phyloP scores from a whole-genome alignment of 2,797 vertebrate genomes.

The Gymnothorax reevesii region DNA sequence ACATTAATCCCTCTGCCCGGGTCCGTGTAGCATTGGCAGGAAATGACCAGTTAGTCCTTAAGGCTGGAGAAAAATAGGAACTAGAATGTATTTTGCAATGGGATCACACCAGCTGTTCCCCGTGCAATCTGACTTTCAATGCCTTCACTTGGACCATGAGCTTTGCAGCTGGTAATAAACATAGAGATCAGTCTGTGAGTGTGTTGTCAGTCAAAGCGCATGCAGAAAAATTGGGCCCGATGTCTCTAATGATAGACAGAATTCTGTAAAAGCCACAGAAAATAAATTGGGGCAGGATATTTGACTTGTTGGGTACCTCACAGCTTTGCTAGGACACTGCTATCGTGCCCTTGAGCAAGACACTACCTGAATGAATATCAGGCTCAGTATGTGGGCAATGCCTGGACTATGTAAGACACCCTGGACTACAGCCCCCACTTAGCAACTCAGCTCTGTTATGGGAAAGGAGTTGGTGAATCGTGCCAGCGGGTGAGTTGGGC shows the following conservation, averaged over 20 bases:
- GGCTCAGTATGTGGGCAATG: constrained; percentile 12
- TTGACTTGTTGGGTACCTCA: background rate
- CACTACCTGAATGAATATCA: constrained; percentile 17
- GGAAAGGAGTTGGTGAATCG: background rate
- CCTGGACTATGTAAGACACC: constrained; percentile 48
- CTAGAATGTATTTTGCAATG: too few relatives aligned
- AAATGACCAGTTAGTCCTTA: too few relatives aligned
- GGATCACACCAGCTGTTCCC: too few relatives aligned
- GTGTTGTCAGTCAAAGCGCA: too few relatives aligned
- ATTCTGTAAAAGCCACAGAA: background rate
- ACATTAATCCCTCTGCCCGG: too few relatives aligned
- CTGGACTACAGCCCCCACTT: constrained; percentile 33
- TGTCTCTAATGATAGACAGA: background rate
- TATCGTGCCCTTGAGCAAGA: constrained; percentile 3
- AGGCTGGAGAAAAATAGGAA: too few relatives aligned
- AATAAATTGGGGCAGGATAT: background rate
- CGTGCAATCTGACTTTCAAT: too few relatives aligned
- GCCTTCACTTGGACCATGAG: too few relatives aligned
- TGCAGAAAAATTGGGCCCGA: too few relatives aligned
- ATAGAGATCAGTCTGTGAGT: too few relatives aligned
- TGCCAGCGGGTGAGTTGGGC: background rate
- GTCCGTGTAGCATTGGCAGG: too few relatives aligned
- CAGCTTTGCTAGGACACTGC: background rate
- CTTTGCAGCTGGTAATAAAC: too few relatives aligned
- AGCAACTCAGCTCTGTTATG: background rate